Evolutionary conservation across 2,113 vertebrate species (phyloP).

Genomic region (Trogon surrucura): DNA sequence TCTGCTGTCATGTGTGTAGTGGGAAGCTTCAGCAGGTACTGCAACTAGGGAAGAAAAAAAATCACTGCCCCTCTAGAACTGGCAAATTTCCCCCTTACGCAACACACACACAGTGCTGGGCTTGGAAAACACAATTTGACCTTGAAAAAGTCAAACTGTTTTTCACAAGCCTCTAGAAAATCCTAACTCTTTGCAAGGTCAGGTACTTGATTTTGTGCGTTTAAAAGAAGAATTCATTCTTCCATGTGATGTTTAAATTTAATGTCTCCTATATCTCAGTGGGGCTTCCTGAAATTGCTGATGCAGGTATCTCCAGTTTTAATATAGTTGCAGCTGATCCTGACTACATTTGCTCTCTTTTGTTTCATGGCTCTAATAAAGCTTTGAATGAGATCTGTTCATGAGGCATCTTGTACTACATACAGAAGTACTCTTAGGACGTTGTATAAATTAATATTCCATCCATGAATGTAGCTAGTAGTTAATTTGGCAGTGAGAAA

Average conservation of each 20-base stretch:
- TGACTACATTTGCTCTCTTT: neutral
- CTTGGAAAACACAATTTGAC: neutral
- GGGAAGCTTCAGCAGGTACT: neutral
- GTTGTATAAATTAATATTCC: conserved; percentile 62
- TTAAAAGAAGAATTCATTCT: neutral
- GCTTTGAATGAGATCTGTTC: neutral
- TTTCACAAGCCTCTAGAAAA: neutral
- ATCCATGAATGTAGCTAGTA: conserved; percentile 8
- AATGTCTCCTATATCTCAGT: neutral
- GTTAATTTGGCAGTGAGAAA: conserved; percentile 46
- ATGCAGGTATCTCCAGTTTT: neutral
- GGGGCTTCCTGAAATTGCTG: neutral
- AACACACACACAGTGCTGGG: neutral
- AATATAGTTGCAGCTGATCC: neutral
- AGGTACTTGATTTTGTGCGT: neutral
- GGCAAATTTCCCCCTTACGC: neutral
- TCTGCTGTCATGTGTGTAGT: neutral
- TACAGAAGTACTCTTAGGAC: neutral
- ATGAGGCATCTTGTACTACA: neutral
- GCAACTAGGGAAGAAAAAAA: neutral
- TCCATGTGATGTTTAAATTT: neutral
- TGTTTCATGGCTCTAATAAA: neutral
- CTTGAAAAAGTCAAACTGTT: neutral
- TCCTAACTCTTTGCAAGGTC: neutral
- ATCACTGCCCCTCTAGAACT: neutral